Evolutionary conservation across 2,888 invertebrate genomes (phyloP).

Genomic region (Toxonevra muliebris): DNA sequence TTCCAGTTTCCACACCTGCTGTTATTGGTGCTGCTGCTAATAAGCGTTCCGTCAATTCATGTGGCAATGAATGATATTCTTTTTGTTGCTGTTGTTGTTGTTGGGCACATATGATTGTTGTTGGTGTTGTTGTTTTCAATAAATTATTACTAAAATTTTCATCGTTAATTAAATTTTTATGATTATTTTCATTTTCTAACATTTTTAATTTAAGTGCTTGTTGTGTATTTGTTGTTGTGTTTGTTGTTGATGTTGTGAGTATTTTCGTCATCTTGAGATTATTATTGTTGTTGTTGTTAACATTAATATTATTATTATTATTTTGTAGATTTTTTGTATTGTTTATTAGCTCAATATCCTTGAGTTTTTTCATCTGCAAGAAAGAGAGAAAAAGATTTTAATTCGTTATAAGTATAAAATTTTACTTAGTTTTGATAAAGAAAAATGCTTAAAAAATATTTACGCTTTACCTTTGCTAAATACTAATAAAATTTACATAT

Average conservation of each 20-base stretch:
- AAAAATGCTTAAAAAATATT: no score
- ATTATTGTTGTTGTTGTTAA: slow-evolving; percentile 44
- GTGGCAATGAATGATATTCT: slow-evolving; percentile 45
- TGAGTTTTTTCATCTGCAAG: slow-evolving; percentile 68
- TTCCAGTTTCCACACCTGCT: slow-evolving; percentile 36
- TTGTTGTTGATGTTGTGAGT: slow-evolving; percentile 48
- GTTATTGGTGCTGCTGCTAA: slow-evolving; percentile 40
- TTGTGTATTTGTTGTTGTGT: slow-evolving; percentile 46
- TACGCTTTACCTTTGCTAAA: no score
- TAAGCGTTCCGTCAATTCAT: slow-evolving; percentile 49
- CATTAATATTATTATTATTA: slow-evolving; percentile 39
- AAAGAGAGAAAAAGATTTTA: neutral
- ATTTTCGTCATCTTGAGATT: slow-evolving; percentile 24
- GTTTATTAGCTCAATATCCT: slow-evolving; percentile 67
- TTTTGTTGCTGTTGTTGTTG: slow-evolving; percentile 17
- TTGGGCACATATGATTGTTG: slow-evolving; percentile 7
- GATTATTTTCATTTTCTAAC: no score
- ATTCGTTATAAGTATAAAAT: neutral
- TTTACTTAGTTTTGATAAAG: no score
- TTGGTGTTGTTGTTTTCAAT: slow-evolving; percentile 27
- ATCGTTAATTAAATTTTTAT: slow-evolving; percentile 42
- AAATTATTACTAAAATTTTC: slow-evolving; percentile 29
- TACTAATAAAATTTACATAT: slow-evolving; percentile 3
- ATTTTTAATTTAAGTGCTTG: neutral
- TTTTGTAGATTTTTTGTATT: slow-evolving; percentile 58